A percentile compares a stretch with the other conserved stretches of the same genome.
Conservation (phyloP, 2,797 vertebrate genomes). For the Monodelphis domestica region DNA sequence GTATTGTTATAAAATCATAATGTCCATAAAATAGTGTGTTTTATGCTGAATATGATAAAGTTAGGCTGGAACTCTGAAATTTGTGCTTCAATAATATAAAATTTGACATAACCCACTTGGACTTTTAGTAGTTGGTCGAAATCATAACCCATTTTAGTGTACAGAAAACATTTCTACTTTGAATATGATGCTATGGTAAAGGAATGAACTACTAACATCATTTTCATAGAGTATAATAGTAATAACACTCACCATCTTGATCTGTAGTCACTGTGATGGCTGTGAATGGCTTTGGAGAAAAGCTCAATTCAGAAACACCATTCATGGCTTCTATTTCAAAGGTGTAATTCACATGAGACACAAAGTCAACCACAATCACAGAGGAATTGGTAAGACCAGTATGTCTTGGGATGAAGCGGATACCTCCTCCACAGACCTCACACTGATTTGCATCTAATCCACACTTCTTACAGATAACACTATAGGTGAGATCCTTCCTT, state of each 20-base stretch:
- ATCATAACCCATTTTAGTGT: neutral
- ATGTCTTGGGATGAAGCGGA: constrained; percentile 94
- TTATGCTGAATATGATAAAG: neutral
- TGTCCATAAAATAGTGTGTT: neutral
- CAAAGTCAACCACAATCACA: constrained; percentile 93
- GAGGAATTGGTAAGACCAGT: constrained; percentile 92
- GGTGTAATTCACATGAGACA: constrained; percentile 96
- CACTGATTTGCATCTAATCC: constrained; percentile 88
- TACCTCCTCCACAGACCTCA: constrained; percentile 93
- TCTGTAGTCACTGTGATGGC: constrained; percentile 94
- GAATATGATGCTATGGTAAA: neutral
- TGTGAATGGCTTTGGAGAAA: constrained; percentile 92
- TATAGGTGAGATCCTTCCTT: constrained; percentile 96
- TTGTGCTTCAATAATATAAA: neutral
- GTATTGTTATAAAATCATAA: neutral
- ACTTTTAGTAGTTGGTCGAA: neutral
- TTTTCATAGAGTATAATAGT: neutral
- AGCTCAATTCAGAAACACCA: constrained; percentile 94
- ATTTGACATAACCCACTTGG: neutral
- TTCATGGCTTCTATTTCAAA: constrained; percentile 98
- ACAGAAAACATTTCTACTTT: neutral
- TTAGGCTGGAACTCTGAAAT: neutral
- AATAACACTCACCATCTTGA: constrained; percentile 92
- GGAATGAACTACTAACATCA: neutral
- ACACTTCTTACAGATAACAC: constrained; percentile 94